Conservation (phyloP, 2,888 invertebrate species). For the Ophion ellenae region DNA sequence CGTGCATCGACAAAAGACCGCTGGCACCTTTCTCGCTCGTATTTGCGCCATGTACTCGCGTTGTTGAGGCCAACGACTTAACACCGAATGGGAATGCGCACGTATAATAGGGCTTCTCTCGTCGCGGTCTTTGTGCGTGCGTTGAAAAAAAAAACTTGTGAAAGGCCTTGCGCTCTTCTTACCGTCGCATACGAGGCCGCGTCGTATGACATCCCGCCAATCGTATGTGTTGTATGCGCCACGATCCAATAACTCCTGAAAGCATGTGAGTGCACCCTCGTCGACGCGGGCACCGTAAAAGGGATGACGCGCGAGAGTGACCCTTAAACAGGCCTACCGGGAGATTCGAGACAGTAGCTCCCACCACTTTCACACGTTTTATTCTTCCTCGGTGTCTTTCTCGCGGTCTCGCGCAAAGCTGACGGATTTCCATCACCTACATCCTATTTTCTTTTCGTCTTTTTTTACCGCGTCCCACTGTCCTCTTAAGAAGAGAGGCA, state of each 20-base stretch:
- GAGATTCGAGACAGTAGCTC: constrained; percentile 31
- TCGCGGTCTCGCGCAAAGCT: constrained; percentile 59
- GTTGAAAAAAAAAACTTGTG: constrained; percentile 72
- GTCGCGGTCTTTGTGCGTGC: constrained; percentile 71
- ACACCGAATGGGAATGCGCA: constrained; percentile 43
- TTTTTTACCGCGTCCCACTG: background rate
- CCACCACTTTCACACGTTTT: constrained; percentile 24
- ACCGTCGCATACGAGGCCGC: constrained; percentile 69
- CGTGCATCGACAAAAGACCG: constrained; percentile 61
- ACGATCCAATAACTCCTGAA: constrained; percentile 67
- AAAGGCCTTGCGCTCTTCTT: constrained; percentile 73
- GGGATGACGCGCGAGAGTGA: constrained; percentile 46
- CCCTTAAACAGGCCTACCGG: constrained; percentile 41
- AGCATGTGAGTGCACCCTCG: constrained; percentile 39
- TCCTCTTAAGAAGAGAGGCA: constrained; percentile 3
- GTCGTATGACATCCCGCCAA: constrained; percentile 75
- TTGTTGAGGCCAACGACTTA: constrained; percentile 53
- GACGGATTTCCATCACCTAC: constrained; percentile 14
- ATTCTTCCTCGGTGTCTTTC: constrained; percentile 17
- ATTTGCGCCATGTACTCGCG: constrained; percentile 59
- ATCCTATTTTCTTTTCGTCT: constrained; percentile 27
- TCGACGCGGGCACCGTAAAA: constrained; percentile 1
- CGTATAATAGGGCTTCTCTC: constrained; percentile 75
- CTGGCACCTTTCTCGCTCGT: constrained; percentile 63
- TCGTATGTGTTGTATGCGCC: constrained; percentile 5